Evolutionary conservation across 2,797 vertebrate species (phyloP).

Genomic region (Galago senegalensis): DNA sequence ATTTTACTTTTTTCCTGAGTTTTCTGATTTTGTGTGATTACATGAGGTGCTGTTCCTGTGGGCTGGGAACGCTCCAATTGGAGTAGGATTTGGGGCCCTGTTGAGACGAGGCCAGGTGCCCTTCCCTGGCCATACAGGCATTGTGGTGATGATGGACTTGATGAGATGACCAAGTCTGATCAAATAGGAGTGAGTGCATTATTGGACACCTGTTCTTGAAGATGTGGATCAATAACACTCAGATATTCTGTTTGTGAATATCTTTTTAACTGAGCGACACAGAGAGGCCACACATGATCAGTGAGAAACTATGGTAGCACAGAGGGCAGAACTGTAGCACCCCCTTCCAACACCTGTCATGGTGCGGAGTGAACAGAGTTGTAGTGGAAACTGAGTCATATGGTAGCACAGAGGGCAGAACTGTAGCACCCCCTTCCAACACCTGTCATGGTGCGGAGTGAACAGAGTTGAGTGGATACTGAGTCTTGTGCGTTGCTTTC

Average conservation of each 20-base stretch:
- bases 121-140: background rate
- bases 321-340: background rate
- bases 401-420: background rate
- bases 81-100: background rate
- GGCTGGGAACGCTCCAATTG: background rate
- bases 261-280: background rate
- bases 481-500: background rate
- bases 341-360: fast-evolving
- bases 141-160: background rate
- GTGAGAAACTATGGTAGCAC: background rate
- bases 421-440: fast-evolving
- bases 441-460: fast-evolving
- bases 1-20: background rate
- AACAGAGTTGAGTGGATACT: fast-evolving
- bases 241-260: background rate
- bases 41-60: fast-evolving
- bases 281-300: background rate
- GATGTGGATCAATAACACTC: background rate
- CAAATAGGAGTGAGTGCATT: background rate
- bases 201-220: background rate
- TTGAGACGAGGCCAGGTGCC: background rate
- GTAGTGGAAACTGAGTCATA: background rate
- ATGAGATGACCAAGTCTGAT: conserved; percentile 18
- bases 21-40: background rate
- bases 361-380: background rate